These are phyloP conservation scores for Steinernema feltiae DNA, from an alignment of 1,140 invertebrate genomes.

Conservation along the genomic window DNA sequence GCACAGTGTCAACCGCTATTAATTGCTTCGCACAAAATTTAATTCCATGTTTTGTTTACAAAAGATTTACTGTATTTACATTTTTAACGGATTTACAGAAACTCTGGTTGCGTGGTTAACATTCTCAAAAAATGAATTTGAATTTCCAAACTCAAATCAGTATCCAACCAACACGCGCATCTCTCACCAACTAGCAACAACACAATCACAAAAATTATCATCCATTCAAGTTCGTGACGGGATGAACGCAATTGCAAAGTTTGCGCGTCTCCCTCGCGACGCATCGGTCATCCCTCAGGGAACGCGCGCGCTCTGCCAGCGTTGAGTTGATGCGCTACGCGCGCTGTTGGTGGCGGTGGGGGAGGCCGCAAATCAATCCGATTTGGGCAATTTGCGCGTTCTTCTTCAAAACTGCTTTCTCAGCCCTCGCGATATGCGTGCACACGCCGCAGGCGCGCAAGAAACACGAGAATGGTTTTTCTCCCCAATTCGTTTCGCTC, in stretches of 20 bases:
- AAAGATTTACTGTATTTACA: too few relatives aligned
- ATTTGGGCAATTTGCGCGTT: constrained; percentile 10
- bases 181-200: not conserved
- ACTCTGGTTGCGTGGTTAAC: too few relatives aligned
- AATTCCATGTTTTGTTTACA: too few relatives aligned
- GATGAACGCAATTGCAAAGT: not conserved
- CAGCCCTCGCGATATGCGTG: not conserved
- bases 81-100: too few relatives aligned
- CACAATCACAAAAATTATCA: not conserved
- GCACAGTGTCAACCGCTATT: too few relatives aligned
- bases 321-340: not conserved
- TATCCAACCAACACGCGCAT: too few relatives aligned
- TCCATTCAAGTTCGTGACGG: not conserved
- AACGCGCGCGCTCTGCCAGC: not conserved
- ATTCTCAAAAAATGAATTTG: too few relatives aligned
- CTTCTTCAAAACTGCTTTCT: not conserved
- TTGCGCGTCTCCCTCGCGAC: not conserved
- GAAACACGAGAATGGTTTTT: not conserved
- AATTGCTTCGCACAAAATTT: too few relatives aligned
- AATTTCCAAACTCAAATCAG: too few relatives aligned
- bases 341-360: not conserved
- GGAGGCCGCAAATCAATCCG: constrained; percentile 13
- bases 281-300: not conserved
- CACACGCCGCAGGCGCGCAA: not conserved
- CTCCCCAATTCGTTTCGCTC: too few relatives aligned